Base-by-base conservation (phyloP, 2,797 vertebrate genomes). In the Leptatherina wallacei region DNA sequence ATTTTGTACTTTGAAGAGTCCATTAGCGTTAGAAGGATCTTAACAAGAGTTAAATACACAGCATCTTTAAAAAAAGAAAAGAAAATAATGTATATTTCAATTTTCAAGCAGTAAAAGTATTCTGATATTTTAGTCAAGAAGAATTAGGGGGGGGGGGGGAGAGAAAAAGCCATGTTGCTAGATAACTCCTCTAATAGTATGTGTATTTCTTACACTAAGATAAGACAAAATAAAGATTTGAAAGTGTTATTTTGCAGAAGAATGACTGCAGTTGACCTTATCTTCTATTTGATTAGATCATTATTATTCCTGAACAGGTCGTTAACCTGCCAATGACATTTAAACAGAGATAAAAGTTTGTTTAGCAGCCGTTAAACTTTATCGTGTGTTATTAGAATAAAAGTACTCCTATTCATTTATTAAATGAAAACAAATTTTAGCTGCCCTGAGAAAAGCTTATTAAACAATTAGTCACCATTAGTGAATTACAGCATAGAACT, bases 1-100 rank as follows among this genome's bases (percentile, higher is more conserved):
- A 18, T 66, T 77, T 71, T 63, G 29, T 68, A 24, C 33, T 77
- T 66, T 69, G 29, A 63, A 58, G 68, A 63, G 76, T 61, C 65
- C 16, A 14, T 69, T 75, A 3, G 59, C 70, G 71, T 71, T 32
- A 20, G 18, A 42, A 8, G 20, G 56, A 71, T 67, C 56, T 60
- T 10, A 70, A 71, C 11, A 51, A 33, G 18, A 75, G 13, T 47
- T 56, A 0, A 65, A 16, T n/a, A 2, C 65, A 7, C 52, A 29
- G 18, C 55, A 5, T 24, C 24, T 47, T 61, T 29, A 4, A 35
- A 10, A n/a, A 61, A n/a, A n/a, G 12, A 49, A 33, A 49, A 9
- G 20, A 20, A 27, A 3, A 2, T 16, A 3, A 32, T 13, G 9
- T 8, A 2, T 47, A 14, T 55, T 55, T 29, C 27, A 55, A 3